phyloP scores from a whole-genome alignment of 2,888 invertebrate genomes.

The Cantharis flavilabris region DNA sequence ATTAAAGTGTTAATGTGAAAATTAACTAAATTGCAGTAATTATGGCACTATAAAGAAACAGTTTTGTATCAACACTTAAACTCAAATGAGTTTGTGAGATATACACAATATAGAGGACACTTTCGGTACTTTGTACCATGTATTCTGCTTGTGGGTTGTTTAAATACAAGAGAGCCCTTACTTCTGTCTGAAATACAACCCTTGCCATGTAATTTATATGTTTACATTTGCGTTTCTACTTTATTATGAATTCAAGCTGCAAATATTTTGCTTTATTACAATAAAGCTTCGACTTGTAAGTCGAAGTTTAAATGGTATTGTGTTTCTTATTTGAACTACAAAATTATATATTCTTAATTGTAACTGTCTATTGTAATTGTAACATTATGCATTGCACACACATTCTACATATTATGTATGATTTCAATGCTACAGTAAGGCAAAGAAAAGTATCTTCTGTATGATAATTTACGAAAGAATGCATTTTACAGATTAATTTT shows the following conservation, averaged over 20 bases:
- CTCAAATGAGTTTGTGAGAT: conserved; percentile 29
- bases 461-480: no score
- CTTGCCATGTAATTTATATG: conserved; percentile 30
- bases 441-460: no score
- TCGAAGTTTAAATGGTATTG: background rate
- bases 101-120: conserved; percentile 24
- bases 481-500: no score
- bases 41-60: conserved; percentile 26
- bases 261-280: background rate
- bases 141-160: conserved; percentile 20
- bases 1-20: conserved; percentile 27
- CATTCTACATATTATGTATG: no score
- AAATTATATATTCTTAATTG: no score
- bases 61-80: conserved; percentile 32
- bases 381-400: no score
- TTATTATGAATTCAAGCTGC: background rate
- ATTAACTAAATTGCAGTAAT: conserved; percentile 31
- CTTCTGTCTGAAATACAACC: conserved; percentile 26
- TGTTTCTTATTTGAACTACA: background rate
- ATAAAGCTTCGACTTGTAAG: background rate
- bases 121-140: conserved; percentile 21
- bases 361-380: no score
- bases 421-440: no score
- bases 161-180: conserved; percentile 15
- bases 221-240: conserved; percentile 27